Evolutionary conservation across 2,888 invertebrate species (phyloP).

Genomic region (Koerneria pararmatus): DNA sequence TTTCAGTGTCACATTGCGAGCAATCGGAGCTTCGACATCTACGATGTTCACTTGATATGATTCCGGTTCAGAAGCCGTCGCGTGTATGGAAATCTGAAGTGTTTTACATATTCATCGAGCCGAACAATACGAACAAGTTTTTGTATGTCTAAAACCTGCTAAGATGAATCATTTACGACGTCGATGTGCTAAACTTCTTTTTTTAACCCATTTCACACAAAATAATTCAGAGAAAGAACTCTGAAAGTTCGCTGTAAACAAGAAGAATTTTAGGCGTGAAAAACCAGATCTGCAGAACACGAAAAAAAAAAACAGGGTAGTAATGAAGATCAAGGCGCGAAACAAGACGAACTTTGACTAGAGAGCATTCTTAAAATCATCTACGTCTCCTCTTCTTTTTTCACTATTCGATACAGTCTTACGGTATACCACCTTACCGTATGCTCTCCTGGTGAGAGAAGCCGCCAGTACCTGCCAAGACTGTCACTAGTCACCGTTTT

Average conservation of each 20-base stretch:
- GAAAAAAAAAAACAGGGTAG: no score
- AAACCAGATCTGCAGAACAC: no score
- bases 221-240: neutral
- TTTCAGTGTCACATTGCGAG: constrained; percentile 32
- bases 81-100: constrained; percentile 39
- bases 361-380: no score
- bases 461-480: constrained; percentile 87
- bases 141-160: no score
- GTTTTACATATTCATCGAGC: neutral
- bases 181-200: no score
- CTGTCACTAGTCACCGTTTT: constrained; percentile 75
- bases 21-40: neutral
- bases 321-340: no score
- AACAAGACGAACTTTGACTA: no score
- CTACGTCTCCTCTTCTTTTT: no score
- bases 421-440: constrained; percentile 26
- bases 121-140: no score
- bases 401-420: neutral
- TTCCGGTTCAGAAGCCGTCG: constrained; percentile 37
- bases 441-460: constrained; percentile 72
- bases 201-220: neutral
- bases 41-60: constrained; percentile 32
- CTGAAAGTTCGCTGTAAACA: no score
- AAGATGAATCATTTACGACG: no score
- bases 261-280: no score